Conservation (phyloP, 2,888 invertebrate genomes). For the Oscheius sp. region DNA sequence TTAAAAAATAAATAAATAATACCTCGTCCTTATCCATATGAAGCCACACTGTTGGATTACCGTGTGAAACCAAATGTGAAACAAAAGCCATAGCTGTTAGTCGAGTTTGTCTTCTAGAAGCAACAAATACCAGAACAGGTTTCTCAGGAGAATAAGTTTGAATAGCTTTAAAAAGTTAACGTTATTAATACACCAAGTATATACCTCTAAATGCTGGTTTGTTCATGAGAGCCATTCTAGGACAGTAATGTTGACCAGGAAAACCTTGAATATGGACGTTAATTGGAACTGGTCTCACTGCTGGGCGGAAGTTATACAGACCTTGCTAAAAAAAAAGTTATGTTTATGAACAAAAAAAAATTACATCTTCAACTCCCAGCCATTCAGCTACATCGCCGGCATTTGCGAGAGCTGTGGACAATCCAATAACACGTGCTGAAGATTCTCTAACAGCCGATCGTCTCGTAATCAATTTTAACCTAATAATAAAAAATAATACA, state of each 20-base stretch:
- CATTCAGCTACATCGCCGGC: conserved; percentile 95
- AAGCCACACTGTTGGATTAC: conserved; percentile 78
- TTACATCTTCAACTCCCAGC: conserved; percentile 80
- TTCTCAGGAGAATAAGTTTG: conserved; percentile 88
- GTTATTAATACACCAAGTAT: not conserved
- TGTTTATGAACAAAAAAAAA: not conserved
- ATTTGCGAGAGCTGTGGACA: conserved; percentile 97
- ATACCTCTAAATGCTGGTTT: conserved; percentile 89
- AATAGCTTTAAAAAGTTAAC: conserved; percentile 77
- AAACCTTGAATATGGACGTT: conserved; percentile 93
- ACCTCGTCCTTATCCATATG: conserved; percentile 54
- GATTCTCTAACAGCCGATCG: conserved; percentile 49
- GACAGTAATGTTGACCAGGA: conserved; percentile 97
- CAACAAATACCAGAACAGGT: conserved; percentile 91
- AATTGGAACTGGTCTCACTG: conserved; percentile 94
- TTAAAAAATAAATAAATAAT: not conserved
- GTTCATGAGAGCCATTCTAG: conserved; percentile 99
- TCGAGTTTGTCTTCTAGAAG: conserved; percentile 81
- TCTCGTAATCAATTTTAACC: conserved; percentile 62
- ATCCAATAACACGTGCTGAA: conserved; percentile 86
- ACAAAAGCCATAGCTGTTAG: conserved; percentile 93
- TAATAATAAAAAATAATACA: conserved; percentile 23
- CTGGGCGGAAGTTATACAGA: conserved; percentile 95
- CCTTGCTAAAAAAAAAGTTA: conserved; percentile 77
- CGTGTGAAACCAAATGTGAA: conserved; percentile 86